phyloP scores from a whole-genome alignment of 2,113 vertebrate genomes.

The Ivindomyrus marchei region DNA sequence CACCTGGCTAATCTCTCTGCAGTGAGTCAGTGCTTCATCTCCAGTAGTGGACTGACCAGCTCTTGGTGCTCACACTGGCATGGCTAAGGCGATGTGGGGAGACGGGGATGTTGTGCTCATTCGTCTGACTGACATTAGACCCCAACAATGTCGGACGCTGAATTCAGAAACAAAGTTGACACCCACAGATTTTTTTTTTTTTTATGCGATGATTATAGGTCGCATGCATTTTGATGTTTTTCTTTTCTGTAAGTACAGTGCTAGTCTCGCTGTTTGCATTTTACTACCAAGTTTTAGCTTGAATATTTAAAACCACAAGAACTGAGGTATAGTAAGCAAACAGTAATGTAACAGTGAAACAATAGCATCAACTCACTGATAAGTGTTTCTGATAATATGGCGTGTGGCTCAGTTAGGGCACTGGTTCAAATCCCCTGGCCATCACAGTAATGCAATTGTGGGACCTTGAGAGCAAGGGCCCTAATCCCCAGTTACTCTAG shows the following conservation, averaged over 20 bases:
- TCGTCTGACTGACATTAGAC: not conserved
- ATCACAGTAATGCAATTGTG: not conserved
- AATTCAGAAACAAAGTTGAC: not conserved
- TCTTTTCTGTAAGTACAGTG: not conserved
- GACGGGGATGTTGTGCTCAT: not conserved
- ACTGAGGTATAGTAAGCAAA: not conserved
- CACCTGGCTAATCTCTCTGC: not conserved
- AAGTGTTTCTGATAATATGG: not conserved
- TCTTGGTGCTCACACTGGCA: not conserved
- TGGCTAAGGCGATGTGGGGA: not conserved
- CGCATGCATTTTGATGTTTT: not conserved
- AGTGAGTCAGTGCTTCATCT: not conserved
- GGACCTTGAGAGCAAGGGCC: not conserved
- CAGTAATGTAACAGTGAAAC: not conserved
- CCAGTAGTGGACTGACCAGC: not conserved
- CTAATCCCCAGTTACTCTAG: not conserved
- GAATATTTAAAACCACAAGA: not conserved
- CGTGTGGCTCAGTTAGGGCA: not conserved
- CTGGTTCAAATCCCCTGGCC: not conserved
- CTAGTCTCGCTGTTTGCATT: too few species aligned
- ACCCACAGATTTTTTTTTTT: not conserved
- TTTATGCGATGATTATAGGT: not conserved
- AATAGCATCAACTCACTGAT: not conserved
- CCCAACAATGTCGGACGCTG: not conserved
- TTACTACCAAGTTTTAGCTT: not conserved